Conservation (phyloP, 2,888 invertebrate species). For the Stictocephala bisonia region DNA sequence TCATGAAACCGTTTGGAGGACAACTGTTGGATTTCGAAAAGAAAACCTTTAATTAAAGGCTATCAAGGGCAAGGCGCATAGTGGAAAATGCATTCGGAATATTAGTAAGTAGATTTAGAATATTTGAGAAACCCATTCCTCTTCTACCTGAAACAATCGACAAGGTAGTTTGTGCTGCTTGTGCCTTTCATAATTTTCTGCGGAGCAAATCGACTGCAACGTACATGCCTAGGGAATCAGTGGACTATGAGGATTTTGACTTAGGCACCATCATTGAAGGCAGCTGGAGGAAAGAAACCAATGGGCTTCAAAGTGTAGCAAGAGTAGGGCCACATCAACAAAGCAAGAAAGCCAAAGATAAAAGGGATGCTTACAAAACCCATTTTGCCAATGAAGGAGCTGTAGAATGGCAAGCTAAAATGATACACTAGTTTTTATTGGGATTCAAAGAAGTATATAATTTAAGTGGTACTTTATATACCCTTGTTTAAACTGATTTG, state of each 20-base stretch:
- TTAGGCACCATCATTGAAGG: not conserved
- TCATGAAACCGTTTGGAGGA: slow-evolving; percentile 56
- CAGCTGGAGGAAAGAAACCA: no score
- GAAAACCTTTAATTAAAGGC: slow-evolving; percentile 56
- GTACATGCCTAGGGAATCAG: slow-evolving; percentile 22
- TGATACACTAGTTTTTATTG: no score
- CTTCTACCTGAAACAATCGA: slow-evolving; percentile 6
- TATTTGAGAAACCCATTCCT: slow-evolving; percentile 40
- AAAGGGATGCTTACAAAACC: slow-evolving; percentile 1
- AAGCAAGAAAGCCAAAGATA: slow-evolving; percentile 20
- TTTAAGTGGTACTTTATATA: no score
- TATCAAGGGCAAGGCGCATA: slow-evolving; percentile 48
- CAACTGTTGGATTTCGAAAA: slow-evolving; percentile 44
- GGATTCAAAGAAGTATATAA: no score
- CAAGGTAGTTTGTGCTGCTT: slow-evolving; percentile 4
- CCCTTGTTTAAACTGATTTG: no score
- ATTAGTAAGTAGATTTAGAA: slow-evolving; percentile 52
- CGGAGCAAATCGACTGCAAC: slow-evolving; percentile 2
- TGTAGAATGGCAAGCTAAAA: slow-evolving; percentile 1
- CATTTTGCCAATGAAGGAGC: not conserved
- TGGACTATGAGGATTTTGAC: slow-evolving; percentile 10
- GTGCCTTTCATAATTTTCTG: slow-evolving; percentile 18
- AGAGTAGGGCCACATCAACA: slow-evolving; percentile 6
- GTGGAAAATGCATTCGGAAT: slow-evolving; percentile 51
- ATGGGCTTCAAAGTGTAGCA: slow-evolving; percentile 1